These are phyloP conservation scores for Scomber japonicus DNA, from an alignment of 2,113 vertebrate genomes.

Conservation along the genomic window DNA sequence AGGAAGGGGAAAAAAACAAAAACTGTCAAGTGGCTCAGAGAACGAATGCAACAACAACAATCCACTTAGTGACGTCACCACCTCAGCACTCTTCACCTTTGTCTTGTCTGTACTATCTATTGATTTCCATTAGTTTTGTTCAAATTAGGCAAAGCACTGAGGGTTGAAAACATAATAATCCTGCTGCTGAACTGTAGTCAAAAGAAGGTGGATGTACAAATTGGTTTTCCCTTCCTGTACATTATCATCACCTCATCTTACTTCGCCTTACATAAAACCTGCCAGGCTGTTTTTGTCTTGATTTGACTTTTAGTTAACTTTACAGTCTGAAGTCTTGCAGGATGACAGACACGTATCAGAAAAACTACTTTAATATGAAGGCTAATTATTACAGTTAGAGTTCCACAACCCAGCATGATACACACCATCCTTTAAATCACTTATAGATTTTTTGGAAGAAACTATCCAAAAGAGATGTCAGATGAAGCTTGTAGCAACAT, in stretches of 20 bases:
- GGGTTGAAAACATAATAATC: not conserved
- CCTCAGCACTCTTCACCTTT: slow-evolving; percentile 2
- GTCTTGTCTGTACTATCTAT: not conserved
- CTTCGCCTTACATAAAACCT: not conserved
- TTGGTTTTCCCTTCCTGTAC: too few species aligned
- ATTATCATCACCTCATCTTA: not conserved
- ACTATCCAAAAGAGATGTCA: slow-evolving; percentile 17
- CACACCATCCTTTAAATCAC: slow-evolving; percentile 37
- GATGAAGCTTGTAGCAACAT: not conserved
- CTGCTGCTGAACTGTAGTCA: not conserved
- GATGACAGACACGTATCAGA: slow-evolving; percentile 9
- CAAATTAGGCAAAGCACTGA: not conserved
- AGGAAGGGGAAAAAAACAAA: not conserved
- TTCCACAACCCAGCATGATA: slow-evolving; percentile 28
- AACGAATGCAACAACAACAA: slow-evolving; percentile 41
- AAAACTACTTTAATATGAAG: slow-evolving; percentile 25
- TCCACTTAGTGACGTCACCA: slow-evolving; percentile 38
- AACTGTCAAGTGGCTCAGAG: slow-evolving; percentile 32
- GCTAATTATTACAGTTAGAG: slow-evolving; percentile 42
- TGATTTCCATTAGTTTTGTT: slow-evolving; percentile 12
- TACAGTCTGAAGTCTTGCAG: not conserved
- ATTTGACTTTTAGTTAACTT: not conserved
- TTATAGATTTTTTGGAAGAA: slow-evolving; percentile 32
- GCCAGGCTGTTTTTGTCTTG: not conserved
- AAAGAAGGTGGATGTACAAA: not conserved